Percentiles rank a stretch among this genome's conserved stretches.
These are phyloP conservation scores for Muricea muricata DNA, from an alignment of 92 coral and sea anemone species.

Conservation along the genomic window DNA sequence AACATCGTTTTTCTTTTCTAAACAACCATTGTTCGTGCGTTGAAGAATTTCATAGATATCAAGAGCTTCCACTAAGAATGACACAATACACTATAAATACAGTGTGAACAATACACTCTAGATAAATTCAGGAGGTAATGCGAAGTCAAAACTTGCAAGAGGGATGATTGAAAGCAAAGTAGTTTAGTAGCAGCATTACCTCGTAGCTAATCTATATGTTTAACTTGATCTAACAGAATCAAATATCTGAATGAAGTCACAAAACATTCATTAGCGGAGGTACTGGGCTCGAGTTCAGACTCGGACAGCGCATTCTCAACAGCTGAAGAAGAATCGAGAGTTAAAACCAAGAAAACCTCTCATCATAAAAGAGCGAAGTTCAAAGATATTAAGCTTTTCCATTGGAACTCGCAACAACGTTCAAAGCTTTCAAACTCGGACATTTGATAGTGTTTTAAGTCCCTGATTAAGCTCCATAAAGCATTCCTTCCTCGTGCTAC, in stretches of 20 bases:
- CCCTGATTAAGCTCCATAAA: too few species aligned
- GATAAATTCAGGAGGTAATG: too few species aligned
- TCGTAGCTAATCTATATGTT: background rate
- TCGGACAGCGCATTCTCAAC: conserved; percentile 25
- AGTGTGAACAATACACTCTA: too few species aligned
- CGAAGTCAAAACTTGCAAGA: too few species aligned
- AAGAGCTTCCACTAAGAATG: conserved; percentile 80
- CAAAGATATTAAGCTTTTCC: conserved; percentile 17
- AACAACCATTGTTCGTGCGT: conserved; percentile 66
- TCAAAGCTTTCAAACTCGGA: background rate
- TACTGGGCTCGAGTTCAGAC: conserved; percentile 36
- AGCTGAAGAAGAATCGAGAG: background rate
- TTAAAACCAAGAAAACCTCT: conserved; percentile 6
- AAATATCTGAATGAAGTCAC: conserved; percentile 13
- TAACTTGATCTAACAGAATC: too few species aligned
- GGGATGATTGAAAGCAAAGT: too few species aligned
- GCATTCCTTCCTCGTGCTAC: too few species aligned
- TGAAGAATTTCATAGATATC: conserved; percentile 88
- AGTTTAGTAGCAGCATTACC: too few species aligned
- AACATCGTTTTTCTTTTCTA: conserved; percentile 19
- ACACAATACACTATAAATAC: background rate
- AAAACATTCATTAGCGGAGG: background rate
- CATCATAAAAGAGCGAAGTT: background rate
- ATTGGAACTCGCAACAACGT: conserved; percentile 12
- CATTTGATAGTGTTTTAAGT: too few species aligned